Percentiles rank a stretch among this genome's conserved stretches.
Evolutionary conservation across 2,797 vertebrate genomes (phyloP).

Genomic region (Mormyrops boulengeri): DNA sequence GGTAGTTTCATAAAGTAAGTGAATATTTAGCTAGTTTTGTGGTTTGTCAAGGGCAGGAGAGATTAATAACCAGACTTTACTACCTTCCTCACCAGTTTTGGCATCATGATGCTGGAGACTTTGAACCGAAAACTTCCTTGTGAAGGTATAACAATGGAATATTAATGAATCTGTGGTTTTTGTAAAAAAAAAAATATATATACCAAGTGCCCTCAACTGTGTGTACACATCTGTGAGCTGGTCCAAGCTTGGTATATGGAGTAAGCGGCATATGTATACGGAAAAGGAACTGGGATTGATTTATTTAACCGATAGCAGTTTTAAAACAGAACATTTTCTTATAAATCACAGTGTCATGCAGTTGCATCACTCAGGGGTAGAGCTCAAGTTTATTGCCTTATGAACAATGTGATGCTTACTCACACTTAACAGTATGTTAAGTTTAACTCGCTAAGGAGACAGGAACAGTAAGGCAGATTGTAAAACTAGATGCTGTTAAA

Average conservation of each 20-base stretch:
- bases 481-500: not conserved
- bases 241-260: not conserved
- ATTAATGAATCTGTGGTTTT: not conserved
- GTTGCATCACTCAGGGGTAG: not conserved
- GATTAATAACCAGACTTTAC: not conserved
- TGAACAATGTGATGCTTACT: not conserved
- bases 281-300: not conserved
- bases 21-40: not conserved
- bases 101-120: conserved; percentile 56
- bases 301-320: not conserved
- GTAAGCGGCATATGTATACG: not conserved
- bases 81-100: conserved; percentile 46
- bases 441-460: not conserved
- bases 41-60: not conserved
- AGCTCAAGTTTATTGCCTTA: not conserved
- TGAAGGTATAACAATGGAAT: conserved; percentile 47
- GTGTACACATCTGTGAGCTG: not conserved
- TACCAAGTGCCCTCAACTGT: not conserved
- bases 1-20: not conserved
- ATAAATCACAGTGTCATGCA: not conserved
- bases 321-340: not conserved
- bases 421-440: not conserved
- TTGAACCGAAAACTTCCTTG: conserved; percentile 52
- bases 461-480: not conserved
- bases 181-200: not conserved